Base-by-base conservation (phyloP, 2,888 invertebrate species). In the Hetaerina titia region DNA sequence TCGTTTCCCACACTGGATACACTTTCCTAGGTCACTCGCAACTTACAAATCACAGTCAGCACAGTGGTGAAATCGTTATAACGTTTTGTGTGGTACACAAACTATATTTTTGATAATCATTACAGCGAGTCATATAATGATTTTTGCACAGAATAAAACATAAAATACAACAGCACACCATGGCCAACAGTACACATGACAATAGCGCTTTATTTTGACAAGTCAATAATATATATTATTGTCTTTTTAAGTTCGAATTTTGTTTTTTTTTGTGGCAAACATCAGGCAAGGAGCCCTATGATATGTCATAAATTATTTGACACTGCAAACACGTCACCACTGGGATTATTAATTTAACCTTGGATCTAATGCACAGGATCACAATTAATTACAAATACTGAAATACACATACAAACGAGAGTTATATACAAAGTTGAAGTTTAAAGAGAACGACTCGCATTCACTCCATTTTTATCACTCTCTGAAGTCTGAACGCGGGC, bases 341-440 rank as follows among this genome's bases (percentile, higher is more conserved):
- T 92, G 92, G 69, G 92, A 92, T 92, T 92, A 92, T 92, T 92
- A 92, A 92, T 69, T 92, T 92, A 74, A 69, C 69, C 56, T 69
- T 69, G 69, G 69, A 57, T 64, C n/a, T 64, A 31, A 74, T 56
- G 69, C 92, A 92, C 56, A 56, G 56, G n/a, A 92, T 92, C 92
- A 92, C 92, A 92, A 74, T 69, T 69, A 92, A 64, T 92, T 92
- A 92, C 92, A 92, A 92, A 92, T 92, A 92, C 92, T 92, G 92
- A 56, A 92, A 56, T 69, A 92, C 31, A 74, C 69, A 57, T 56
- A 69, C 64, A 74, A 69, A 22, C 69, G 57, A 69, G 31, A 56
- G 64, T 64, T 69, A 56, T 92, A 11, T n/a, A 92, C 69, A 90
- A 60, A 90, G 56, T 74, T 31, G 56, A 63, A 63, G 69, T 22